Evolutionary conservation across 1,140 invertebrate species (phyloP).

Genomic region (Drosophila setifemur): DNA sequence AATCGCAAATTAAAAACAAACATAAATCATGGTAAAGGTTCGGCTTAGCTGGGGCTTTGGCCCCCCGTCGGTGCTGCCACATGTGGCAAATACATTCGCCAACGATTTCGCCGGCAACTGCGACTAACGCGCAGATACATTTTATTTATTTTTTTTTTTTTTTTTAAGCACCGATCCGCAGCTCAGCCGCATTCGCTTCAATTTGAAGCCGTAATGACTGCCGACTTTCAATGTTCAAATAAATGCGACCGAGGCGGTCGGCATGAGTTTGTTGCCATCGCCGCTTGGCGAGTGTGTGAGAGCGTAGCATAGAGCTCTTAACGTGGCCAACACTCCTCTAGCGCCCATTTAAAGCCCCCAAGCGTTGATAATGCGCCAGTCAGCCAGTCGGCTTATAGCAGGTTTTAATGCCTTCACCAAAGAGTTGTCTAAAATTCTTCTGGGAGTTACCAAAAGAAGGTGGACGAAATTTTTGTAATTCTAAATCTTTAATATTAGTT

Average conservation of each 20-base stretch:
- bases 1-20: constrained; percentile 75
- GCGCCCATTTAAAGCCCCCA: constrained; percentile 76
- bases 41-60: constrained; percentile 1
- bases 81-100: constrained; percentile 62
- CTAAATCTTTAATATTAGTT: no score
- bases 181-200: constrained; percentile 59
- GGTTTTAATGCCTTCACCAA: constrained; percentile 52
- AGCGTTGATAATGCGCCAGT: constrained; percentile 73
- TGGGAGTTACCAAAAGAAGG: no score
- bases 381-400: constrained; percentile 57
- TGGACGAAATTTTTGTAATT: no score
- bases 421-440: background rate
- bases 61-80: constrained; percentile 47
- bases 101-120: constrained; percentile 31
- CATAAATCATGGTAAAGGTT: constrained; percentile 58
- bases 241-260: constrained; percentile 64
- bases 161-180: constrained; percentile 22
- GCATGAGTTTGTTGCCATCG: no score
- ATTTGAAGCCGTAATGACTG: constrained; percentile 75
- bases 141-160: constrained; percentile 17
- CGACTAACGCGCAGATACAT: constrained; percentile 56
- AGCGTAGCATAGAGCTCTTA: constrained; percentile 55
- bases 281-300: no score
- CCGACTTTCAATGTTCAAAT: constrained; percentile 78
- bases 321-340: constrained; percentile 54